Evolutionary conservation across 2,797 vertebrate genomes (phyloP).

Genomic region (Acipenser transmontanus): DNA sequence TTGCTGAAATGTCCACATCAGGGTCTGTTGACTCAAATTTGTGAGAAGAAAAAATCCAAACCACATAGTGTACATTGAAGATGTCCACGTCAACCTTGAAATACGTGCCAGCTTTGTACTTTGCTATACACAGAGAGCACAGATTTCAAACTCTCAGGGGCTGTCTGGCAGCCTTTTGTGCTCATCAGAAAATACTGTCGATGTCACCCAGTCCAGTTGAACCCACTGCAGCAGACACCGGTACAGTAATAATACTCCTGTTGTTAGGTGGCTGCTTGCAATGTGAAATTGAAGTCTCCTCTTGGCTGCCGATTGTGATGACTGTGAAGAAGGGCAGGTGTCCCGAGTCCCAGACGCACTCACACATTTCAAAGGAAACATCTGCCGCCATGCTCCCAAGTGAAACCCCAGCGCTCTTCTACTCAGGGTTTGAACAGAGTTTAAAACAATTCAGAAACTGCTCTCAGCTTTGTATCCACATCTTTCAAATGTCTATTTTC

Average conservation of each 20-base stretch:
- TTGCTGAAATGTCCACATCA: too few relatives aligned
- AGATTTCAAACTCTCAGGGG: too few relatives aligned
- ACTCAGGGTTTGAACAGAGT: neutral
- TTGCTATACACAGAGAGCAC: too few relatives aligned
- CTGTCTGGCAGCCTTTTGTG: too few relatives aligned
- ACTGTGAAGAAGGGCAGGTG: slow-evolving; percentile 10
- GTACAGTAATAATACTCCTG: neutral
- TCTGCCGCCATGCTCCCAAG: slow-evolving; percentile 22
- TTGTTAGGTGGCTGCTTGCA: neutral
- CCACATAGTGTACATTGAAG: too few relatives aligned
- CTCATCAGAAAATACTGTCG: too few relatives aligned
- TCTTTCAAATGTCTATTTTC: neutral
- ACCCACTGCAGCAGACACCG: too few relatives aligned
- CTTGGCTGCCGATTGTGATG: neutral
- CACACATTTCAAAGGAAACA: slow-evolving; percentile 23
- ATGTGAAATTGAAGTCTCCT: neutral
- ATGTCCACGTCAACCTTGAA: too few relatives aligned
- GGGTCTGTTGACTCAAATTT: too few relatives aligned
- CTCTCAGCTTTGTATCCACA: neutral
- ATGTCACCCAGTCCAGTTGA: too few relatives aligned
- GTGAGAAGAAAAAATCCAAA: too few relatives aligned
- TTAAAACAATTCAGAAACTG: slow-evolving; percentile 2
- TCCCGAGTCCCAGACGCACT: slow-evolving; percentile 2
- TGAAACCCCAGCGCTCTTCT: slow-evolving; percentile 1
- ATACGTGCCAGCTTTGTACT: too few relatives aligned